These are phyloP conservation scores for Coptotermes formosanus DNA, from an alignment of 1,140 invertebrate species.

Conservation along the genomic window DNA sequence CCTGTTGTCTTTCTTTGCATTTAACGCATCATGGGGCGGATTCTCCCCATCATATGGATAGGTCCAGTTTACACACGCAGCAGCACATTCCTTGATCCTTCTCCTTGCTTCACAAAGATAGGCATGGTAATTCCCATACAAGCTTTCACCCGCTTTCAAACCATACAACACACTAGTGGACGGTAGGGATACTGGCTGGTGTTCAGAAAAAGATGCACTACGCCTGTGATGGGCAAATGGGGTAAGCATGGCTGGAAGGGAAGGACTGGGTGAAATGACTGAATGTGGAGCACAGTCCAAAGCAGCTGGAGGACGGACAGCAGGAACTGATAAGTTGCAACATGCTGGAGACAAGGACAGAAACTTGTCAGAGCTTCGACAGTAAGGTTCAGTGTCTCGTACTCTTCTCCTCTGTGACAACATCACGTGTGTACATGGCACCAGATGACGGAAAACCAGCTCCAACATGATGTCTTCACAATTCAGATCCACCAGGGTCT, in stretches of 20 bases:
- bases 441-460: slow-evolving; percentile 81
- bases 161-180: slow-evolving; percentile 29
- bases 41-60: slow-evolving; percentile 69
- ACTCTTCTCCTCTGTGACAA: slow-evolving; percentile 74
- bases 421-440: slow-evolving; percentile 89
- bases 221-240: slow-evolving; percentile 42
- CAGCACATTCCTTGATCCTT: slow-evolving; percentile 68
- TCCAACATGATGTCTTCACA: slow-evolving; percentile 98
- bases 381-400: slow-evolving; percentile 75
- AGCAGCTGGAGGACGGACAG: not conserved
- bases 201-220: slow-evolving; percentile 45
- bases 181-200: slow-evolving; percentile 39
- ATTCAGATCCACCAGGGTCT: slow-evolving; percentile 87
- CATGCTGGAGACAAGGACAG: slow-evolving; percentile 69
- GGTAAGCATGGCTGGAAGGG: slow-evolving; percentile 32
- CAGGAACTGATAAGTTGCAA: slow-evolving; percentile 3
- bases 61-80: slow-evolving; percentile 75
- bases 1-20: slow-evolving; percentile 36
- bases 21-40: slow-evolving; percentile 42
- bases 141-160: slow-evolving; percentile 47
- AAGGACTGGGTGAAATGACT: slow-evolving; percentile 27
- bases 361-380: slow-evolving; percentile 80
- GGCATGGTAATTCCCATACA: slow-evolving; percentile 78
- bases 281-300: slow-evolving; percentile 36
- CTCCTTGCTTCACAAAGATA: slow-evolving; percentile 79